Percentiles rank a stretch among this genome's conserved stretches.
Conservation (phyloP, 2,888 invertebrate species). For the Autographa pulchrina region DNA sequence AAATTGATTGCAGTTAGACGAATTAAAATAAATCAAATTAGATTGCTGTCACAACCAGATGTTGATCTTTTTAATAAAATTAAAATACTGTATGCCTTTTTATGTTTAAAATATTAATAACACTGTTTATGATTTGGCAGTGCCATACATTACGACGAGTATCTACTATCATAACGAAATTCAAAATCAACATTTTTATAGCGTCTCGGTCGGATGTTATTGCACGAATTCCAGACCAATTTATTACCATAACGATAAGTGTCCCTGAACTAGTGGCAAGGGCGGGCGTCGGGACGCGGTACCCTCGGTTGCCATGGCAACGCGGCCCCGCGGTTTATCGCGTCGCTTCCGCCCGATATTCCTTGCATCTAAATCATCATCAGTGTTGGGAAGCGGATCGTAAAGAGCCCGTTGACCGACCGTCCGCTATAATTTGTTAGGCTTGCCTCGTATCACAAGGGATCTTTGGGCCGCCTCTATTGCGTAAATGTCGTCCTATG, state of each 20-base stretch:
- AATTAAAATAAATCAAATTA: neutral
- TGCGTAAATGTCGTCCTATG: constrained; percentile 36
- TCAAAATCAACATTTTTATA: constrained; percentile 77
- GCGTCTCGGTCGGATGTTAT: constrained; percentile 80
- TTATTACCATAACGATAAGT: constrained; percentile 88
- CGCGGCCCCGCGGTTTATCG: constrained; percentile 72
- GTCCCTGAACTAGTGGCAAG: constrained; percentile 85
- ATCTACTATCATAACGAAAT: constrained; percentile 65
- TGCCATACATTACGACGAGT: constrained; percentile 47
- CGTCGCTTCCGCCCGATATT: constrained; percentile 81
- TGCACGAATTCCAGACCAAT: constrained; percentile 85
- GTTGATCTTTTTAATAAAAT: too few species aligned
- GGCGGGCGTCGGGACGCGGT: constrained; percentile 72
- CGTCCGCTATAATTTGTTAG: constrained; percentile 71
- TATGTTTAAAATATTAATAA: neutral
- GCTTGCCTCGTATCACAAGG: constrained; percentile 60
- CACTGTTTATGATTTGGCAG: neutral
- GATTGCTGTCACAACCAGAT: neutral
- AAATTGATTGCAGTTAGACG: neutral
- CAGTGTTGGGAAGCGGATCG: constrained; percentile 82
- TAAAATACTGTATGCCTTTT: neutral
- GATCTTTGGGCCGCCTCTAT: constrained; percentile 56
- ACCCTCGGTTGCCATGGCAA: constrained; percentile 76
- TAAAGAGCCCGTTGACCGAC: constrained; percentile 84
- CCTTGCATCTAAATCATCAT: constrained; percentile 89